Conservation (phyloP, 2,797 vertebrate species). For the Labroides dimidiatus region DNA sequence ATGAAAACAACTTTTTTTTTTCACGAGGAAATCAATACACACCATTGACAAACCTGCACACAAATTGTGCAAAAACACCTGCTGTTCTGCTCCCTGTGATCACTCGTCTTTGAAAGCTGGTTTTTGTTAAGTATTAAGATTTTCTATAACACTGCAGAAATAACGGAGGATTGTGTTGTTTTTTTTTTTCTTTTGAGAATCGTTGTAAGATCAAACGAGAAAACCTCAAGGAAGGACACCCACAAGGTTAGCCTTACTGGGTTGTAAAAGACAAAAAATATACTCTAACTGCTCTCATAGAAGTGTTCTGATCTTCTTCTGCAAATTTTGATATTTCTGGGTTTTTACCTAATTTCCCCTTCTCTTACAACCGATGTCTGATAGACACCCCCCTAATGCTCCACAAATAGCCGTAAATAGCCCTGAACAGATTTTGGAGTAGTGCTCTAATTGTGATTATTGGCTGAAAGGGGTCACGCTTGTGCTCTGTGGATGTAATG, state of each 20-base stretch:
- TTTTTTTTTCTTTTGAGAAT: not conserved
- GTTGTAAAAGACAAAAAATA: constrained; percentile 10
- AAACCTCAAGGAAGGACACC: not conserved
- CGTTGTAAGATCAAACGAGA: not conserved
- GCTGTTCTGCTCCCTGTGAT: constrained; percentile 24
- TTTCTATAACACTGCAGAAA: too few species aligned
- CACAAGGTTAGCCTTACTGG: not conserved
- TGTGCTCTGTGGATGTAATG: constrained; percentile 54
- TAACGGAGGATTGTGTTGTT: too few species aligned
- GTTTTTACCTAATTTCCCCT: constrained; percentile 22
- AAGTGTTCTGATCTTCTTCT: constrained; percentile 6
- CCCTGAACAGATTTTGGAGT: constrained; percentile 53
- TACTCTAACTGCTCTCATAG: constrained; percentile 8
- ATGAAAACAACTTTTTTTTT: constrained; percentile 20
- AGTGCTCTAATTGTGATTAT: constrained; percentile 61
- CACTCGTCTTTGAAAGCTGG: not conserved
- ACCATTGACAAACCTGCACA: constrained; percentile 8
- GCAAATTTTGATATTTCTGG: constrained; percentile 15
- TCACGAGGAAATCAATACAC: constrained; percentile 38
- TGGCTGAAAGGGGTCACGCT: constrained; percentile 68
- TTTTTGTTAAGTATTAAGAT: too few species aligned
- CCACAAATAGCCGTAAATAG: constrained; percentile 64
- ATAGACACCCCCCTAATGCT: constrained; percentile 38
- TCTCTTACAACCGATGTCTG: constrained; percentile 18
- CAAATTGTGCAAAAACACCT: constrained; percentile 18